These are phyloP conservation scores for Gnatocerus cornutus DNA, from an alignment of 2,888 invertebrate genomes.

Conservation along the genomic window DNA sequence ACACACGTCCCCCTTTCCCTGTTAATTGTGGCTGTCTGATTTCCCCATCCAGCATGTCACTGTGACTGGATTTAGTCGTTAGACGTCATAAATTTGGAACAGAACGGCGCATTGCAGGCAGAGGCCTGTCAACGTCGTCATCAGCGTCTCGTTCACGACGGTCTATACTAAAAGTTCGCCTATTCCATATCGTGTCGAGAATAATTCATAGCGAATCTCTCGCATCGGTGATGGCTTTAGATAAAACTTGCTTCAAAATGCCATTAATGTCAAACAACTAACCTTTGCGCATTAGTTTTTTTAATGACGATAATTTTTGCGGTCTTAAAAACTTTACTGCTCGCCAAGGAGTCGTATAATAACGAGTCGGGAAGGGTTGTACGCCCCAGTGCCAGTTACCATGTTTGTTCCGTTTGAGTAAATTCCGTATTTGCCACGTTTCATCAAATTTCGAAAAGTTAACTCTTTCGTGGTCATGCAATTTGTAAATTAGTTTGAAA, in stretches of 20 bases:
- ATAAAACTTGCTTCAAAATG: conserved; percentile 13
- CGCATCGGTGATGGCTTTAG: conserved; percentile 16
- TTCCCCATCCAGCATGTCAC: no score
- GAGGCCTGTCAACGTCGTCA: conserved; percentile 14
- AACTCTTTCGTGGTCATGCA: conserved; percentile 16
- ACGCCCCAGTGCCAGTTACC: conserved; percentile 26
- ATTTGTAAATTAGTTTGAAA: conserved; percentile 14
- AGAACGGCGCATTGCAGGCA: conserved; percentile 28
- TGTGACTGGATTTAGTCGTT: neutral
- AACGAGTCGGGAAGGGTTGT: conserved; percentile 12
- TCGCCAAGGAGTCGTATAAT: conserved; percentile 11
- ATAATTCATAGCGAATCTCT: conserved; percentile 27
- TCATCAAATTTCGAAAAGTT: conserved; percentile 15
- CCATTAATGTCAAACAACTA: conserved; percentile 26
- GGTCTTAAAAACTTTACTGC: conserved; percentile 15
- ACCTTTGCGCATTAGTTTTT: conserved; percentile 4
- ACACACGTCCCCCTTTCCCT: no score
- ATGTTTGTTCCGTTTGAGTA: conserved; percentile 20
- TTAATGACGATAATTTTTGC: conserved; percentile 13
- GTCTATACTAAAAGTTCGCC: conserved; percentile 18
- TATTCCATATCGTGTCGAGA: conserved; percentile 24
- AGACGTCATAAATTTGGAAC: conserved; percentile 10
- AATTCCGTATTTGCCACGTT: conserved; percentile 16
- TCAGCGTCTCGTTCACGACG: conserved; percentile 11
- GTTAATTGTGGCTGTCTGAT: no score